Percentiles rank a stretch among this genome's conserved stretches.
Conservation (phyloP, 2,888 invertebrate genomes). For the Fissipunctia ypsillon region DNA sequence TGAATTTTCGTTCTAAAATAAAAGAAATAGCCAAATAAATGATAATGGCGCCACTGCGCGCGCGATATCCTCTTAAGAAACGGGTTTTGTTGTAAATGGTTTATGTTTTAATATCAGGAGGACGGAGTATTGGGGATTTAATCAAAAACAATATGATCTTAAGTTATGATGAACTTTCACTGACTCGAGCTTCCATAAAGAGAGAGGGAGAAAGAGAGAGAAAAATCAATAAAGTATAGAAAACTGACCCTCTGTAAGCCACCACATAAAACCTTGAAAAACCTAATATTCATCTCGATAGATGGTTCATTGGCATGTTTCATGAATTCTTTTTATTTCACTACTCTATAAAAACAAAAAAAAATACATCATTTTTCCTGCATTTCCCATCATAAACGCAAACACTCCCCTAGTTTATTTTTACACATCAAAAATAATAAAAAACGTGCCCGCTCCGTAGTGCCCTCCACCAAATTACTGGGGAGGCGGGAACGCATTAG, state of each 20-base stretch:
- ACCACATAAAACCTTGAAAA: neutral
- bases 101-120: neutral
- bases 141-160: neutral
- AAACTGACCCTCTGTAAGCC: neutral
- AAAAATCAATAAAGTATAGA: slow-evolving; percentile 51
- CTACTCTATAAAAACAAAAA: neutral
- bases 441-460: slow-evolving; percentile 32
- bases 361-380: neutral
- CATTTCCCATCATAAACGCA: slow-evolving; percentile 43
- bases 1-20: no score
- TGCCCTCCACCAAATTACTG: slow-evolving; percentile 49
- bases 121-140: no score
- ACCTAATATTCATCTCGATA: neutral
- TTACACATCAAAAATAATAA: slow-evolving; percentile 53
- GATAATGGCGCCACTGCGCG: no score
- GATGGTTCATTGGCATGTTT: neutral
- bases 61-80: no score
- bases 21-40: no score
- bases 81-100: no score
- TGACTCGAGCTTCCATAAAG: no score
- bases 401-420: slow-evolving; percentile 55
- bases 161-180: neutral
- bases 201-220: no score
- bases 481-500: slow-evolving; percentile 64
- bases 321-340: neutral